Base-by-base conservation (phyloP, 2,797 vertebrate genomes). In the Epinephelus coioides region DNA sequence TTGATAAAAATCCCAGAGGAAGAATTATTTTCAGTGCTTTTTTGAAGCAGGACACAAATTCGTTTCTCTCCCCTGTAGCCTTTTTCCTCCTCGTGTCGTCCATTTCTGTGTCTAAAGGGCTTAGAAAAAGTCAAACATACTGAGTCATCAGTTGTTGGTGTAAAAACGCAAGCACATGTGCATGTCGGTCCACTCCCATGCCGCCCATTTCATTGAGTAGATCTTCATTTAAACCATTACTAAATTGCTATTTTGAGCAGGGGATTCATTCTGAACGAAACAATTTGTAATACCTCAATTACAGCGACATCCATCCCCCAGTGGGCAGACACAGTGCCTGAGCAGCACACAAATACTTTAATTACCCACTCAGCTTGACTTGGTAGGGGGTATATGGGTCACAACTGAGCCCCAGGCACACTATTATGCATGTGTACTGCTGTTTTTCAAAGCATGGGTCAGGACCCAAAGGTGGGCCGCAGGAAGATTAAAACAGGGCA, bases 201-300 rank as follows among this genome's bases (percentile, higher is more conserved):
- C 1, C 2, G 1, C 17, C 21, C 43, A 3, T 74, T 72, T 66
- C 34, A 17, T 14, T 54, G 51, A 71, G 23, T 12, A 65, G 6
- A 69, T 75, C 62, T 78, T 76, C 27, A 79, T 74, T 76, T 69
- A 80, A 63, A 49, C 30, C 21, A 59, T 50, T 70, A 50, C 53
- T 77, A 72, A 86, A 85, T 77, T 80, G 54, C 47, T 69, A 14
- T 76, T 88, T 88, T 86, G 78, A 81, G 74, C 34, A 0, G 57
- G 83, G 74, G 71, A 84, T 81, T 84, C 3, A 76, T 77, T 87
- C 47, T 23, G 79, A 87, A 89, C 78, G 14, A 85, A 78, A 81
- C 67, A 70, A 89, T 89, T 86, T 82, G 78, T 90, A 86, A 88
- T 82, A 87, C 75, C 80, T 90, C 83, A 88, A 86, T 89, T 90